Base-by-base conservation (phyloP, 2,888 invertebrate genomes). In the Rotaria sp. region DNA sequence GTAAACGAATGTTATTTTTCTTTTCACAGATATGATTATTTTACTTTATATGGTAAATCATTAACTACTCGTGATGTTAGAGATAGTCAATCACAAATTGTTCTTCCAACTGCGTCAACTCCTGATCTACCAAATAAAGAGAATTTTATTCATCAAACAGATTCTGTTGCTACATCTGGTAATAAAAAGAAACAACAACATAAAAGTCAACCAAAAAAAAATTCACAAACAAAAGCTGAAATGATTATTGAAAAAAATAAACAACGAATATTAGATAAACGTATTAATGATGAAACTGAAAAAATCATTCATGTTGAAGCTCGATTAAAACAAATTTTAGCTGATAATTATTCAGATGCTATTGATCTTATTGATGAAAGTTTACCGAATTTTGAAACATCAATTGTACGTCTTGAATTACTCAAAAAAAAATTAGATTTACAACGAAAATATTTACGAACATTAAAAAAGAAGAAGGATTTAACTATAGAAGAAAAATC, bases 121-220 rank as follows among this genome's bases (percentile, higher is more conserved):
- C 45, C 80, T 21, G n/a, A n/a, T n/a, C 0, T 15, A 45, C 5
- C 26, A 26, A 41, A 7, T 1, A 26, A 13, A 41, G 80, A 80
- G n/a, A 80, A 18, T 45, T 15, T 4, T 15, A 18, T 5, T 41
- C 5, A 45, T 75, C 21, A 41, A 75, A 24, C 24, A 7, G n/a
- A 24, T 26, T 21, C 75, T 4, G 45, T 7, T 45, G 3, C 26
- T 41, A 1, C n/a, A 21, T 21, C 67, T 41, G 11, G 21, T n/a
- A 45, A n/a, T 15, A 80, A 80, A 7, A 80, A 80, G 45, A 80
- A 80, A 41, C 75, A 75, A 41, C 75, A 75, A 75, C 75, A 75
- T 26, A 75, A 75, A 15, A n/a, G 5, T 4, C n/a, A 35, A 80
- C 4, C 80, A 7, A 80, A 80, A 80, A 45, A 26, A 3, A 10